Conservation (phyloP, 2,113 vertebrate species). For the Pelusios castaneus region DNA sequence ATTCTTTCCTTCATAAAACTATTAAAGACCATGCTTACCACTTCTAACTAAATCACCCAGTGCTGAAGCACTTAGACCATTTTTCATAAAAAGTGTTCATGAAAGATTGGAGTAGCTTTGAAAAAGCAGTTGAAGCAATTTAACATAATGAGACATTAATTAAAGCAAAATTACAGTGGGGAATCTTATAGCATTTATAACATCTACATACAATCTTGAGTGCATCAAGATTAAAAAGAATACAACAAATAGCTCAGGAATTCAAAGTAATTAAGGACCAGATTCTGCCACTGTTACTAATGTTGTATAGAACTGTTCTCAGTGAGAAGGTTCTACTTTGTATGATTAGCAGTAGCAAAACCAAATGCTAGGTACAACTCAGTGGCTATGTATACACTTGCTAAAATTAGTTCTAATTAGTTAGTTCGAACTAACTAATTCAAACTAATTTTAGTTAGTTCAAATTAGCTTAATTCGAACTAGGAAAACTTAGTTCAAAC, state of each 20-base stretch:
- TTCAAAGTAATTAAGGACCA: slow-evolving; percentile 5
- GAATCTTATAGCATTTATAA: slow-evolving; percentile 15
- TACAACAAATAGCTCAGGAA: background rate
- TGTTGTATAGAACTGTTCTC: background rate
- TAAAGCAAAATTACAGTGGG: slow-evolving; percentile 56
- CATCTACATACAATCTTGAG: background rate
- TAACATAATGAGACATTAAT: slow-evolving; percentile 57
- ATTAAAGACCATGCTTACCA: slow-evolving; percentile 41
- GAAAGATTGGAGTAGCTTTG: slow-evolving; percentile 24
- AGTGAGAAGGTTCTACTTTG: background rate
- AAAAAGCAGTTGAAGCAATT: slow-evolving; percentile 13
- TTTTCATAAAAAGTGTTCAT: slow-evolving; percentile 18
- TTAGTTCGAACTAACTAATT: no score
- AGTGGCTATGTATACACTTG: no score
- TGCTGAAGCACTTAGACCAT: slow-evolving; percentile 8
- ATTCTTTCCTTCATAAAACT: slow-evolving; percentile 40
- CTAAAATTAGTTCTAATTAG: no score
- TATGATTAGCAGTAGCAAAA: background rate
- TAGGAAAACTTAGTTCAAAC: no score
- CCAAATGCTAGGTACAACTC: background rate
- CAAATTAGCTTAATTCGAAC: no score
- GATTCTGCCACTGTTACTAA: background rate
- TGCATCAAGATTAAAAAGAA: slow-evolving; percentile 2
- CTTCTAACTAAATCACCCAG: slow-evolving; percentile 16
- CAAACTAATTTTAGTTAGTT: no score